Conservation (phyloP, 1,140 invertebrate species). For the Meloidogyne floridensis region DNA sequence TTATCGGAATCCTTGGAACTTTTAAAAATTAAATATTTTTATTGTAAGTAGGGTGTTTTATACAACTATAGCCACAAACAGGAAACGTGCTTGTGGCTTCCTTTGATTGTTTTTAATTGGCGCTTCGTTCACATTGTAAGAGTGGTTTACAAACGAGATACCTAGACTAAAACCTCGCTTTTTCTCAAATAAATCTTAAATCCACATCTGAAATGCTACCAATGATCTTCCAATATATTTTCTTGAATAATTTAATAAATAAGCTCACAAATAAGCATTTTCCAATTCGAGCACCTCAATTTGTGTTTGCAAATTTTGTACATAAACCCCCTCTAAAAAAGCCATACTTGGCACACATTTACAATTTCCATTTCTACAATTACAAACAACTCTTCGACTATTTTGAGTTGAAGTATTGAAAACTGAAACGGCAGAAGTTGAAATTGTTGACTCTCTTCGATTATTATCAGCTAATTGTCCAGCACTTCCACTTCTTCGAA, state of each 20-base stretch:
- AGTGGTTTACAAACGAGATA: too few relatives aligned
- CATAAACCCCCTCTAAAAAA: constrained; percentile 53
- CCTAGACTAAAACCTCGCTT: too few relatives aligned
- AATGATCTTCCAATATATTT: too few relatives aligned
- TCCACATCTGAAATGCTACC: too few relatives aligned
- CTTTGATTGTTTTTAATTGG: too few relatives aligned
- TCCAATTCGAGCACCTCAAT: constrained; percentile 53
- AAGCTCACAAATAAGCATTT: constrained; percentile 54
- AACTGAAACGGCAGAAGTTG: not conserved
- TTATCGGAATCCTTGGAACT: too few relatives aligned
- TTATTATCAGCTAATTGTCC: not conserved
- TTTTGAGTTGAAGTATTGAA: constrained; percentile 4
- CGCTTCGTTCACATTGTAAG: too few relatives aligned
- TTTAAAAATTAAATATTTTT: too few relatives aligned
- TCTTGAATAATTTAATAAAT: not conserved
- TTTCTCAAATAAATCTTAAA: too few relatives aligned
- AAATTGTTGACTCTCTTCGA: not conserved
- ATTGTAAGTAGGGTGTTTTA: too few relatives aligned
- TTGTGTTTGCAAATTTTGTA: constrained; percentile 50
- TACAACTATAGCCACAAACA: too few relatives aligned
- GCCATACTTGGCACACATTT: constrained; percentile 50
- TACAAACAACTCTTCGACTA: not conserved
- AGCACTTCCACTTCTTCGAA: constrained; percentile 3
- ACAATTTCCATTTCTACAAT: constrained; percentile 27
- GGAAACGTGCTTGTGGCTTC: too few relatives aligned